Evolutionary conservation across 2,113 vertebrate species (phyloP), one percentile per base, ranked within the genome.

Genomic region (Gnathochromis pfefferi): DNA sequence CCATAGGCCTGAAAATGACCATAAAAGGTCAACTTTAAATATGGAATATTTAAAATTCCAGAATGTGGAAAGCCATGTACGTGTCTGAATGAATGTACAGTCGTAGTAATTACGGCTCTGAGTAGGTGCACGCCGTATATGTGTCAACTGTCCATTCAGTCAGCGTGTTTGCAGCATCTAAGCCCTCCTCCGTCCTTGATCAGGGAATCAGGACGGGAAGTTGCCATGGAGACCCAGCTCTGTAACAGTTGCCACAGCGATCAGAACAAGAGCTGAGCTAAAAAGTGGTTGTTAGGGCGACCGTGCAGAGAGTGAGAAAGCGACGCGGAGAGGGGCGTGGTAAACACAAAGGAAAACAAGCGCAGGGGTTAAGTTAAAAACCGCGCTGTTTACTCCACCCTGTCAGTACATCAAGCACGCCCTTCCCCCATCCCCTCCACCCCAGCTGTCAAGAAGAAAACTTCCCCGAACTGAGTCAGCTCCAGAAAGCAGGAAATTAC

Each of bases 231-330:
- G 91, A 96, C 93, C 82, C 68, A 28, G 94, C 93, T 95, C 91
- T 79, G 84, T 94, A 91, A 94, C 92, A 92, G 95, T 96, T 96
- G 94, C 95, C 95, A 96, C 93, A 94, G 95, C 90, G 93, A 96
- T 95, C 93, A 92, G 93, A 88, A 81, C 86, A 51, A 83, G 91
- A 94, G 93, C 92, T 16, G 93, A 95, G 91, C 91, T 86, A 89
- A 91, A 89, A 92, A 94, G 92, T 81, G 94, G 95, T 96, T 96
- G 95, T 94, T 95, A 96, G 90, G 93, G 93, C 82, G 91, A 95
- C 94, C 26, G 68, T 26, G 84, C 54, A 86, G 88, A 83, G 85
- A 89, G 92, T 13, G 90, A 92, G 90, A 93, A 75, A 90, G 87
- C 60, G 84, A 89, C 75, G 83, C 14, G 26, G 23, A 83, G 86